Conservation (phyloP, 2,888 invertebrate species). For the Onthophagus sagittarius region DNA sequence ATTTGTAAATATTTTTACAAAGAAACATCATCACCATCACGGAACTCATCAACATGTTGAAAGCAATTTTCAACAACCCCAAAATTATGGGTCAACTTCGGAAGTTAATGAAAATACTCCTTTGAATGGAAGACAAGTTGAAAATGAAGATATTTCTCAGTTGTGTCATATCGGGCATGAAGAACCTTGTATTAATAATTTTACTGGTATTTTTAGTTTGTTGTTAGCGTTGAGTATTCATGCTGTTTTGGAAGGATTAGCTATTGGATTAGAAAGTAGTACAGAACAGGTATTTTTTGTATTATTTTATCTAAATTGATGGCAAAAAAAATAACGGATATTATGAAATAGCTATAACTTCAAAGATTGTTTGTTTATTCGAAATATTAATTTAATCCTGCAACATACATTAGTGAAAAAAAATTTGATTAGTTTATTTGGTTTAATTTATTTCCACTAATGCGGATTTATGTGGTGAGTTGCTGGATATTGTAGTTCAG, state of each 20-base stretch:
- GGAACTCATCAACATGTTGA: slow-evolving; percentile 15
- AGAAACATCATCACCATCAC: slow-evolving; percentile 15
- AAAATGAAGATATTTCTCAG: slow-evolving; percentile 34
- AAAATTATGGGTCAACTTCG: neutral
- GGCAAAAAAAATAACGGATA: too few relatives aligned
- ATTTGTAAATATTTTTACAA: slow-evolving; percentile 57
- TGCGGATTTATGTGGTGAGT: too few relatives aligned
- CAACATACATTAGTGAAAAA: too few relatives aligned
- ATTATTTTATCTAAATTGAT: slow-evolving; percentile 6
- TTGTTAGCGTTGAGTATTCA: slow-evolving; percentile 73
- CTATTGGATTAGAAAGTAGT: slow-evolving; percentile 71
- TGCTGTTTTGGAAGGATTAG: slow-evolving; percentile 74
- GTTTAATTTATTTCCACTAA: too few relatives aligned
- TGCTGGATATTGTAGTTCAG: too few relatives aligned
- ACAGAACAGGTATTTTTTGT: slow-evolving; percentile 54
- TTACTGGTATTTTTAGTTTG: slow-evolving; percentile 63
- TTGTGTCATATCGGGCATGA: slow-evolving; percentile 65
- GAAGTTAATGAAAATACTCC: slow-evolving; percentile 3
- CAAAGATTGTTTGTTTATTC: too few relatives aligned
- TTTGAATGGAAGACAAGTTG: neutral
- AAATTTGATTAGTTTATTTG: too few relatives aligned
- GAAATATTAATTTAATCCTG: too few relatives aligned
- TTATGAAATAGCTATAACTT: too few relatives aligned
- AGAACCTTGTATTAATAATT: slow-evolving; percentile 60
- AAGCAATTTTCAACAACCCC: slow-evolving; percentile 6